phyloP scores from a whole-genome alignment of 2,888 invertebrate genomes.

The Oegoconia quadripuncta region DNA sequence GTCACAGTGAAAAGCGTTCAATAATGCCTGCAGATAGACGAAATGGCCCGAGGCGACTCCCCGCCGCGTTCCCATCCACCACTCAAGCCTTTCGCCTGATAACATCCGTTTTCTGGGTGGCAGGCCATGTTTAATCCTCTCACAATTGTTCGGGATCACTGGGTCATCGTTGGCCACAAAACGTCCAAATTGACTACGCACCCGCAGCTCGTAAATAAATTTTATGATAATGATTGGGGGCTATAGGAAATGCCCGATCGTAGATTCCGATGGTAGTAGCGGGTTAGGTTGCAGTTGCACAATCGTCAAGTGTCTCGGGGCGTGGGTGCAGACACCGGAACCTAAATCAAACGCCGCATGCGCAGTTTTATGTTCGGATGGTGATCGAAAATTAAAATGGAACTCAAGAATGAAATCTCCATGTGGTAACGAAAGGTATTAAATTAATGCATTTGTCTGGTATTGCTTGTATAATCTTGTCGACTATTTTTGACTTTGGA shows the following conservation, averaged over 20 bases:
- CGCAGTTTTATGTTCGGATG: slow-evolving; percentile 14
- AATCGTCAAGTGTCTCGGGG: slow-evolving; percentile 52
- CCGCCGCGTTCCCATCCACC: slow-evolving; percentile 43
- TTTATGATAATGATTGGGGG: slow-evolving; percentile 59
- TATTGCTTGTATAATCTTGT: too few species aligned
- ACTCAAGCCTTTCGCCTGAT: slow-evolving; percentile 36
- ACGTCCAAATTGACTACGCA: slow-evolving; percentile 27
- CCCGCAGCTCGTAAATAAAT: slow-evolving; percentile 32
- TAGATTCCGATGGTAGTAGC: slow-evolving; percentile 47
- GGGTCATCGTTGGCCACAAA: slow-evolving; percentile 28
- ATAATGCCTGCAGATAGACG: slow-evolving; percentile 24
- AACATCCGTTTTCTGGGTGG: slow-evolving; percentile 60
- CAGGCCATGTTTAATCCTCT: slow-evolving; percentile 46
- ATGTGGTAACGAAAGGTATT: too few species aligned
- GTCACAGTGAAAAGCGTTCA: slow-evolving; percentile 10
- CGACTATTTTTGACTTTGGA: too few species aligned
- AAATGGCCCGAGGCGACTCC: slow-evolving; percentile 36
- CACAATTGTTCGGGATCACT: slow-evolving; percentile 55
- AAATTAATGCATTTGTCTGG: too few species aligned
- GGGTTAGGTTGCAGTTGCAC: slow-evolving; percentile 46
- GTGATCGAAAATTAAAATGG: slow-evolving; percentile 5
- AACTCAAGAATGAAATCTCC: background rate
- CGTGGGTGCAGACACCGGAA: slow-evolving; percentile 44
- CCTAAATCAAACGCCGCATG: slow-evolving; percentile 15
- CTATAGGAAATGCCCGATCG: too few species aligned